Conservation (phyloP, 2,888 invertebrate species). For the Agonopterix heracliana region DNA sequence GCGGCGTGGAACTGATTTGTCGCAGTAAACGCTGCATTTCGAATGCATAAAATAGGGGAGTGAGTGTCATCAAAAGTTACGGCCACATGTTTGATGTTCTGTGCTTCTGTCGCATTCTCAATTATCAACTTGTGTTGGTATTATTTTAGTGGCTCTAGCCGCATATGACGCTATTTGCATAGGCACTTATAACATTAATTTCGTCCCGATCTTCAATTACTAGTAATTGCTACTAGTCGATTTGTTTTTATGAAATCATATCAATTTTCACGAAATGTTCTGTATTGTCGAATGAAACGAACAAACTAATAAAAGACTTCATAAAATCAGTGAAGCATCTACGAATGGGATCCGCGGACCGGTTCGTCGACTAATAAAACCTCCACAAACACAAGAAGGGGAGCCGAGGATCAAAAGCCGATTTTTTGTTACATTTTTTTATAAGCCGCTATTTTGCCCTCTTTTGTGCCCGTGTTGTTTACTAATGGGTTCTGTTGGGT, state of each 20-base stretch:
- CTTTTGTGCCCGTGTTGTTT: constrained; percentile 74
- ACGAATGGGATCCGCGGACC: constrained; percentile 49
- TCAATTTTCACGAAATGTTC: no score
- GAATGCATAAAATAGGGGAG: constrained; percentile 12
- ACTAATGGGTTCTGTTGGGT: constrained; percentile 76
- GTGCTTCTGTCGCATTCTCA: not conserved
- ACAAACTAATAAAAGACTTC: constrained; percentile 15
- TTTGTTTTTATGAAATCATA: no score
- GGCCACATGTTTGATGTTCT: constrained; percentile 9
- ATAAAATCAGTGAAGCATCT: constrained; percentile 16
- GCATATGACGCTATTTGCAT: no score
- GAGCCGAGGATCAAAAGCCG: constrained; percentile 68
- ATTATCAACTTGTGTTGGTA: not conserved
- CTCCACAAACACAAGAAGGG: constrained; percentile 63
- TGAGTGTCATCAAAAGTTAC: constrained; percentile 17
- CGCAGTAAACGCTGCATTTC: constrained; percentile 22
- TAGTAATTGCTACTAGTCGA: no score
- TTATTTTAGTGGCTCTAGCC: not conserved
- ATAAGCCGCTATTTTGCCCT: constrained; percentile 70
- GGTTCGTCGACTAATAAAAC: constrained; percentile 67
- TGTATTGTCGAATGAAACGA: not conserved
- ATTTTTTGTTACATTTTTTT: constrained; percentile 71
- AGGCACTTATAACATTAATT: no score
- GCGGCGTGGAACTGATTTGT: constrained; percentile 43
- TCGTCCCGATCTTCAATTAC: no score